Conservation (phyloP, 2,888 invertebrate species). For the Lepetodrilus schrolli region DNA sequence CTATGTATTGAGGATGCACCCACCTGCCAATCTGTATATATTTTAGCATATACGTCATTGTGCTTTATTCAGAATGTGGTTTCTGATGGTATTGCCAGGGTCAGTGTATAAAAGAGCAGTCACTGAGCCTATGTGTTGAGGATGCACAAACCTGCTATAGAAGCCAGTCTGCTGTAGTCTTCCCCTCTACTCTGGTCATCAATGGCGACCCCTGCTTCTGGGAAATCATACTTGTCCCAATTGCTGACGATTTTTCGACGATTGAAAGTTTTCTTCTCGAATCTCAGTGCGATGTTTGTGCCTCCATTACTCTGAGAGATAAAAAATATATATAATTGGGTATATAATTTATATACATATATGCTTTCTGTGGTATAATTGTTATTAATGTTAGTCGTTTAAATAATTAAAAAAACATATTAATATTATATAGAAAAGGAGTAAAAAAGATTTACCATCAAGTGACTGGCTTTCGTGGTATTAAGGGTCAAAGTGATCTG, state of each 20-base stretch:
- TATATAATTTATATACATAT: no score
- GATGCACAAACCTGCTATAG: slow-evolving; percentile 44
- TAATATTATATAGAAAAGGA: slow-evolving; percentile 15
- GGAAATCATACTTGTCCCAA: slow-evolving; percentile 58
- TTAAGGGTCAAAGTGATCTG: no score
- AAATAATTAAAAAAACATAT: slow-evolving; percentile 29
- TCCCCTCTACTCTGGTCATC: slow-evolving; percentile 44
- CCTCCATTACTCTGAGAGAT: no score
- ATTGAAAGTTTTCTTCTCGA: slow-evolving; percentile 36
- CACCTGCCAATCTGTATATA: not conserved
- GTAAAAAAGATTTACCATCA: no score
- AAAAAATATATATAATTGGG: not conserved
- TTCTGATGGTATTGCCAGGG: not conserved
- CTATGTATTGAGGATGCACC: not conserved
- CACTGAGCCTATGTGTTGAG: not conserved
- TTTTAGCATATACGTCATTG: not conserved
- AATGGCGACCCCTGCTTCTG: slow-evolving; percentile 37
- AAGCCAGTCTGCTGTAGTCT: slow-evolving; percentile 51
- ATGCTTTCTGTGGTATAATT: no score
- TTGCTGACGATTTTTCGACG: slow-evolving; percentile 54
- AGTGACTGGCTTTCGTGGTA: no score
- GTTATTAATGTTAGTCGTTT: no score
- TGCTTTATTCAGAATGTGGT: not conserved
- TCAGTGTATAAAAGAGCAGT: not conserved
- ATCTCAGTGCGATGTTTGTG: not conserved